Evolutionary conservation across 2,797 vertebrate genomes (phyloP), one percentile per base, ranked within the genome.

Genomic region (Cossypha niveicapilla): DNA sequence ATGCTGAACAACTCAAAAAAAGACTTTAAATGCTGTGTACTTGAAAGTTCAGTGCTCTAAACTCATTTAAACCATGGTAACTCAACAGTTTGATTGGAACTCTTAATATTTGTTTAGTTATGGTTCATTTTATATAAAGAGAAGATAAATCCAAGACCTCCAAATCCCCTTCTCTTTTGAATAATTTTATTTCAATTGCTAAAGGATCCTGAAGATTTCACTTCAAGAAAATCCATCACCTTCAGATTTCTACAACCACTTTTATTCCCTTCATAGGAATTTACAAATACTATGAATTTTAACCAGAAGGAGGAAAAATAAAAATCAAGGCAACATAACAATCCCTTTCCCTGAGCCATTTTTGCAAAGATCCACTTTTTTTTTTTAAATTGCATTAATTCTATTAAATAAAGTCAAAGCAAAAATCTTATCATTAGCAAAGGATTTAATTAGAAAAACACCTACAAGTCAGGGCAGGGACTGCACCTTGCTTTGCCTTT

Each of bases 361-460:
- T 3, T 4, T 44, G 12, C 13, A 34, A 71, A 80, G 5, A 16
- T 42, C 32, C 13, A 28, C 4, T 8, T 48, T 66, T 6, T 4
- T 35, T 35, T 35, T 35, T 35, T 11, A 10, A 35, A 68, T 56
- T 12, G 12, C 3, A 73, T 21, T 42, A 28, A 41, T 65, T 86
- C 28, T 57, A 78, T 47, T 62, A 62, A 83, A 75, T 0, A 0
- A 80, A 84, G 32, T 50, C 47, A 86, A 88, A 1, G 1, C 53
- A 66, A 35, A 88, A 94, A 37, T 61, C 93, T 96, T 96, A 95
- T 94, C 93, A 84, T 78, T 90, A 81, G 56, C 24, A 56, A 72
- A 81, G 32, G 90, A 70, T 92, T 92, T 92, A 71, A 84, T 93
- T 83, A 83, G 95, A 93, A 91, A 92, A 95, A 80, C 76, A 80